phyloP scores from a whole-genome alignment of 2,113 vertebrate genomes.

The Bolborhynchus lineola region DNA sequence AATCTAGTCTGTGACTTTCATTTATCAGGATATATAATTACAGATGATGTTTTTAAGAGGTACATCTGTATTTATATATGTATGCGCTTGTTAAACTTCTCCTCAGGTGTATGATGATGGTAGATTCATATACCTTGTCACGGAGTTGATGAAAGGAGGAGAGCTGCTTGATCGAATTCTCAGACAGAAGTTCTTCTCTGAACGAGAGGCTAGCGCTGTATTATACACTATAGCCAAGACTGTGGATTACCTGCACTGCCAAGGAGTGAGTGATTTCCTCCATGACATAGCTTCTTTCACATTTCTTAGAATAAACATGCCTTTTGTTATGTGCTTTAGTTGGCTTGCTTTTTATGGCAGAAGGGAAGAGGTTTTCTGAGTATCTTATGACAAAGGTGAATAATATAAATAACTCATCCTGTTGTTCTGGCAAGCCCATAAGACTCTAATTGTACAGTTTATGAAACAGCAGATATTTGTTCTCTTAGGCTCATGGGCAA shows the following conservation, averaged over 20 bases:
- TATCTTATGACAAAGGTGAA: neutral
- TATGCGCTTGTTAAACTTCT: neutral
- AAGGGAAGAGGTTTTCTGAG: neutral
- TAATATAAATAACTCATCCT: neutral
- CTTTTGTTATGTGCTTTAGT: neutral
- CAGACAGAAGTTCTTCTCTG: constrained; percentile 94
- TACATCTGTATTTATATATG: neutral
- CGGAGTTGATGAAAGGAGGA: constrained; percentile 95
- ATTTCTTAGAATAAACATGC: neutral
- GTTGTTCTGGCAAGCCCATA: neutral
- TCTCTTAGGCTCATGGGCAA: neutral
- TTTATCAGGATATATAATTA: neutral
- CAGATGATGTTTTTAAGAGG: neutral
- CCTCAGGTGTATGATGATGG: constrained; percentile 92
- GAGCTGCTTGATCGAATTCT: constrained; percentile 94
- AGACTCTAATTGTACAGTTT: neutral
- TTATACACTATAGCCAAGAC: constrained; percentile 93
- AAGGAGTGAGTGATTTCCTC: constrained; percentile 83
- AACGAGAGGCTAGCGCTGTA: constrained; percentile 92
- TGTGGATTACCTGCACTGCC: constrained; percentile 96
- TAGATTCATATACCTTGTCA: constrained; percentile 92
- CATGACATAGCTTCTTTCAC: neutral
- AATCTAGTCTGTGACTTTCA: neutral
- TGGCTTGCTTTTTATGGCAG: neutral
- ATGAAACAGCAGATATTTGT: neutral